These are phyloP conservation scores for Nannoperca obscura DNA, from an alignment of 2,797 vertebrate species.

Conservation along the genomic window DNA sequence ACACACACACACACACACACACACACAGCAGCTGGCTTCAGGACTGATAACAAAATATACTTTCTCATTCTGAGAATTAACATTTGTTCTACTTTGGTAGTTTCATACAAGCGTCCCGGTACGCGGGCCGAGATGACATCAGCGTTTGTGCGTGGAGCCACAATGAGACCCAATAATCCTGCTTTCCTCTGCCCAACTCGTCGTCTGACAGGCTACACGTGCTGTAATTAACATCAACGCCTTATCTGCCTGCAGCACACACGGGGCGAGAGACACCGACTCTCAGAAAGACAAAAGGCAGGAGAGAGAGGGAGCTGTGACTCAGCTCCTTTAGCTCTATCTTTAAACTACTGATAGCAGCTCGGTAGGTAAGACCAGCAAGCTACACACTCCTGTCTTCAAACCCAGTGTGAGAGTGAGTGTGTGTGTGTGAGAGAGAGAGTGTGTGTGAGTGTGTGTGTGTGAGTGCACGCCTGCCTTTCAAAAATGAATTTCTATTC, in stretches of 20 bases:
- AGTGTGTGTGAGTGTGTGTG: constrained; percentile 32
- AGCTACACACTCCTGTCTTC: constrained; percentile 29
- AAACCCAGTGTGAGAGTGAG: constrained; percentile 16
- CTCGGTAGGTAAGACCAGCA: constrained; percentile 58
- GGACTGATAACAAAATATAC: no score
- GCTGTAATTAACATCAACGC: constrained; percentile 64
- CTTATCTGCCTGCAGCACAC: constrained; percentile 65
- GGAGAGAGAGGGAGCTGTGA: constrained; percentile 18
- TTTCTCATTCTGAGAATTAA: no score
- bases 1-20: no score
- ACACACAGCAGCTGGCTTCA: no score
- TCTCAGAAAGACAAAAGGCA: constrained; percentile 40
- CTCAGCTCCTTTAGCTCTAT: constrained; percentile 36
- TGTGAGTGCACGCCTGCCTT: constrained; percentile 40
- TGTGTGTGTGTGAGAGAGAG: constrained; percentile 32
- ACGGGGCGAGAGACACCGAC: constrained; percentile 41
- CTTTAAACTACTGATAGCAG: constrained; percentile 58
- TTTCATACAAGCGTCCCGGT: no score
- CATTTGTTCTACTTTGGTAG: no score
- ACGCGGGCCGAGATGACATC: no score
- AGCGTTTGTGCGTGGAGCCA: no score
- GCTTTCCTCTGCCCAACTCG: not conserved
- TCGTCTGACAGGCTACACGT: constrained; percentile 36
- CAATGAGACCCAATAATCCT: no score
- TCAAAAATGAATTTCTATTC: constrained; percentile 71